These are phyloP conservation scores for Armadillidium nasatum DNA, from an alignment of 1,140 invertebrate species.

Conservation along the genomic window DNA sequence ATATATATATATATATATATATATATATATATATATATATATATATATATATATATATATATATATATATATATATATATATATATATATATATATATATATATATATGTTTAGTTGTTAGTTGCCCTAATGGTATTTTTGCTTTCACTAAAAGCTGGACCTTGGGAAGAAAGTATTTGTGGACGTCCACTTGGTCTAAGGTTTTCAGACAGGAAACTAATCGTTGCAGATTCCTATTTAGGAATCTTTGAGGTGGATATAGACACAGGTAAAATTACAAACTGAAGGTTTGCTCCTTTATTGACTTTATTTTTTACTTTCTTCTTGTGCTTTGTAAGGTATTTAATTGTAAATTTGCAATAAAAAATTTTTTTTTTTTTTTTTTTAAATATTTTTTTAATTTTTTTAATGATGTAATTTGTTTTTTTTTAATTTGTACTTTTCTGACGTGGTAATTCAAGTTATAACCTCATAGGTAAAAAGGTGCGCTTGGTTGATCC, in stretches of 20 bases:
- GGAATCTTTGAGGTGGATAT: slow-evolving; percentile 75
- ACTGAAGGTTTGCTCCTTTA: not conserved
- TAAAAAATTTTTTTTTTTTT: too few species aligned
- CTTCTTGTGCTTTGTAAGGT: not conserved
- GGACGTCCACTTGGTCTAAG: slow-evolving; percentile 73
- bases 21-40: too few species aligned
- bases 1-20: too few species aligned
- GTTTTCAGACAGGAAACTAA: slow-evolving; percentile 63
- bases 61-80: too few species aligned
- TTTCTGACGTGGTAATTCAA: not conserved
- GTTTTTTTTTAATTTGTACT: not conserved
- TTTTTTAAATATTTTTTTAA: too few species aligned
- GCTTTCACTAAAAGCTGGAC: slow-evolving; percentile 53
- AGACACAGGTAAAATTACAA: slow-evolving; percentile 55
- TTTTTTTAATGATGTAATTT: too few species aligned
- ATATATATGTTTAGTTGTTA: too few species aligned
- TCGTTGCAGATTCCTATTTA: slow-evolving; percentile 71
- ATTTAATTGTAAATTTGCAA: not conserved
- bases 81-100: too few species aligned
- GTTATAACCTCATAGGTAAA: slow-evolving; percentile 26
- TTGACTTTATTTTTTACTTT: not conserved
- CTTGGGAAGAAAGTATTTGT: slow-evolving; percentile 67
- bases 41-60: too few species aligned
- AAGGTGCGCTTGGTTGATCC: slow-evolving; percentile 42
- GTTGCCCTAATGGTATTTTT: too few species aligned